Evolutionary conservation across 2,888 invertebrate species (phyloP).

Genomic region (Lordiphosa andalusiaca): DNA sequence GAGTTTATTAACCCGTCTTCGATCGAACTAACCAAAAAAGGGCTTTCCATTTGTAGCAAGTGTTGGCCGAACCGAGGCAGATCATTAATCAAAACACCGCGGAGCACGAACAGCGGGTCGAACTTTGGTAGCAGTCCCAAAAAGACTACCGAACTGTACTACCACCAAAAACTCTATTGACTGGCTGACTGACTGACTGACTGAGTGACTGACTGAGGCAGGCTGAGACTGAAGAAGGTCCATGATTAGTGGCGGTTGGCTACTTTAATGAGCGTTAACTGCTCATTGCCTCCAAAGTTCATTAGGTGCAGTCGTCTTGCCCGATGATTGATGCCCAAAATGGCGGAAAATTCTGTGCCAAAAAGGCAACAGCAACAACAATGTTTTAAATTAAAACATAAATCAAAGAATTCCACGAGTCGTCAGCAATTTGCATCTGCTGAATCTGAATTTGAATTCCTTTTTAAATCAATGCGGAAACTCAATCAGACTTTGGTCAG

Average conservation of each 20-base stretch:
- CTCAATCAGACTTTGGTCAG: constrained; percentile 47
- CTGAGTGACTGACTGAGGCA: constrained; percentile 5
- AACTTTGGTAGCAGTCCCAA: constrained; percentile 56
- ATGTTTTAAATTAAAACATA: constrained; percentile 62
- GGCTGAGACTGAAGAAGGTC: constrained; percentile 12
- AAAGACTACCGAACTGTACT: constrained; percentile 69
- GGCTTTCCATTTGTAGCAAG: constrained; percentile 40
- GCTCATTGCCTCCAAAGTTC: constrained; percentile 61
- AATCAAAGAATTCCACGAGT: constrained; percentile 48
- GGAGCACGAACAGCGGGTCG: constrained; percentile 50
- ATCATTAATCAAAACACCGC: constrained; percentile 69
- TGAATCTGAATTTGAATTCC: constrained; percentile 15
- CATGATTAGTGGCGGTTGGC: constrained; percentile 68
- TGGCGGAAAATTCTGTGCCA: constrained; percentile 61
- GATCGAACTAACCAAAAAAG: constrained; percentile 54
- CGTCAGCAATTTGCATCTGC: constrained; percentile 26
- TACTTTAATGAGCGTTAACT: constrained; percentile 74
- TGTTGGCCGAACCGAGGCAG: constrained; percentile 25
- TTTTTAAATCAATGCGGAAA: constrained; percentile 63
- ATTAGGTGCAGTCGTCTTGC: constrained; percentile 59
- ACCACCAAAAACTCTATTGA: constrained; percentile 23
- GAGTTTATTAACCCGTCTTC: constrained; percentile 68
- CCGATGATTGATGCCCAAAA: constrained; percentile 65
- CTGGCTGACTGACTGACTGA: too few species aligned
- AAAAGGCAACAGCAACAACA: constrained; percentile 40